Conservation (phyloP, 2,888 invertebrate genomes). For the Dynastes tityus region DNA sequence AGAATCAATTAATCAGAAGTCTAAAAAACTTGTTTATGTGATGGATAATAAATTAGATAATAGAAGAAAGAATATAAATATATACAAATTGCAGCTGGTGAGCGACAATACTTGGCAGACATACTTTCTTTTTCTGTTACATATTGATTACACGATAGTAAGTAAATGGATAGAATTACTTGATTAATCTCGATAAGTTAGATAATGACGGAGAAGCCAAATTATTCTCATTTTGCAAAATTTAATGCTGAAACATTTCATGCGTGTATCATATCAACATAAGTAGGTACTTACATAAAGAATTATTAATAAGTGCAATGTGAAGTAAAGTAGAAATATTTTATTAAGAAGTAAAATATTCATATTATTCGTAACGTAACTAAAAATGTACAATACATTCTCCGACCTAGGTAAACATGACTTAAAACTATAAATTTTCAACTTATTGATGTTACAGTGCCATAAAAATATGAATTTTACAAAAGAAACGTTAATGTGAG, state of each 20-base stretch:
- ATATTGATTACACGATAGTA: background rate
- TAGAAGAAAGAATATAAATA: conserved; percentile 29
- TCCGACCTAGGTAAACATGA: background rate
- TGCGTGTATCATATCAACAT: conserved; percentile 38
- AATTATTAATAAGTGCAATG: background rate
- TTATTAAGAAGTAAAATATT: conserved; percentile 15
- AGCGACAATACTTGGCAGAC: conserved; percentile 60
- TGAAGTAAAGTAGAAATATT: background rate
- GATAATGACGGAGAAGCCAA: background rate
- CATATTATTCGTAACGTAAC: background rate
- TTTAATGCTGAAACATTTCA: background rate
- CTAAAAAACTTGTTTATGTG: conserved; percentile 48
- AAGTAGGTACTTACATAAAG: conserved; percentile 15
- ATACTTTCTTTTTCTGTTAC: background rate
- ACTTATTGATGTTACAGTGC: too few relatives aligned
- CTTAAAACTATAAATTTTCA: too few relatives aligned
- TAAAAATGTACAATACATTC: conserved; percentile 18
- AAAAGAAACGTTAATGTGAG: too few relatives aligned
- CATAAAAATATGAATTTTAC: too few relatives aligned
- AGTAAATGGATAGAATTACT: background rate
- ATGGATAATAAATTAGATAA: conserved; percentile 48
- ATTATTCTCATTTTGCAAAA: background rate
- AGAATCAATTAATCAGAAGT: conserved; percentile 13
- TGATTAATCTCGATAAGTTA: background rate
- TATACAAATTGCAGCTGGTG: conserved; percentile 58